phyloP scores from a whole-genome alignment of 2,113 vertebrate genomes.

The Neotragus pygmaeus region DNA sequence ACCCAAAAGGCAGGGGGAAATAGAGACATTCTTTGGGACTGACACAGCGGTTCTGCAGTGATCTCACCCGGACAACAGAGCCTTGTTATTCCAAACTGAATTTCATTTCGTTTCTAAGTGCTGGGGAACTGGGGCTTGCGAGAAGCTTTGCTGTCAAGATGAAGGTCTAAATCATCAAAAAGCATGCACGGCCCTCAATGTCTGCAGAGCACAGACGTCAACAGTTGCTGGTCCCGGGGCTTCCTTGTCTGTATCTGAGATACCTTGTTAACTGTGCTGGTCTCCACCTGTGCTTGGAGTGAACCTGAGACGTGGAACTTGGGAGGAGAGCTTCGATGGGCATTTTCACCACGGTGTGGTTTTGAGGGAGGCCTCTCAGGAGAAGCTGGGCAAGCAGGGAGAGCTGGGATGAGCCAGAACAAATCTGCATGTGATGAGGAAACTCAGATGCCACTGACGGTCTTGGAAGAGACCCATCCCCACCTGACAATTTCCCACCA shows the following conservation, averaged over 20 bases:
- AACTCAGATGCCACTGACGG: neutral
- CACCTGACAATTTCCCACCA: neutral
- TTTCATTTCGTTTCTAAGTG: accelerated
- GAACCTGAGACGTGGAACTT: accelerated
- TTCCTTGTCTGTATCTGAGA: neutral
- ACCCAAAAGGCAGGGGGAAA: neutral
- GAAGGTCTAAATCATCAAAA: neutral
- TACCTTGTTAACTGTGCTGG: accelerated
- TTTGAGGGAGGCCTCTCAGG: neutral
- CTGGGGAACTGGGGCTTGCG: accelerated
- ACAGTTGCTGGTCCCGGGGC: accelerated
- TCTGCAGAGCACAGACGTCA: accelerated
- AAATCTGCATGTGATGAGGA: neutral
- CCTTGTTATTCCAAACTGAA: neutral
- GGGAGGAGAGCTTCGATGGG: neutral
- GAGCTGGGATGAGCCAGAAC: too few relatives aligned
- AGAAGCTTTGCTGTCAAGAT: neutral
- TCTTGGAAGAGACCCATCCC: neutral
- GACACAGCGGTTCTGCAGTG: neutral
- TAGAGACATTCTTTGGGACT: slow-evolving; percentile 8
- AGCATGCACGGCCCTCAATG: accelerated
- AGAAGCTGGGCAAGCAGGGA: neutral
- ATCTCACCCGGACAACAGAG: slow-evolving; percentile 5
- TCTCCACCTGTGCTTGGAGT: neutral
- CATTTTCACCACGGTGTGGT: accelerated